Conservation (phyloP, 2,113 vertebrate species). For the Nothobranchius furzeri region DNA sequence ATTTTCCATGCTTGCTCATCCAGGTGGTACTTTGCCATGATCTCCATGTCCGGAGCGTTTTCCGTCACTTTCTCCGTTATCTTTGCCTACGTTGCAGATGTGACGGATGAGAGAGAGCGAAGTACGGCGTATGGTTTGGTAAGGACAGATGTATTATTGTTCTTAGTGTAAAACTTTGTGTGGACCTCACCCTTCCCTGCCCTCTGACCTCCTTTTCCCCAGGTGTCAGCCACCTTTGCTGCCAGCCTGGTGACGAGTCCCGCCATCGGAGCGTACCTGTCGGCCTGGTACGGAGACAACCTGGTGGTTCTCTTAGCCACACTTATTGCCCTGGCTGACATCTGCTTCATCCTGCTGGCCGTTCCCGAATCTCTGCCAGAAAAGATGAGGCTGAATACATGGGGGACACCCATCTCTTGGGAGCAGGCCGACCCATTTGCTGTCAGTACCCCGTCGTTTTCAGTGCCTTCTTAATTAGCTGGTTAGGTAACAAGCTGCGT, state of each 20-base stretch:
- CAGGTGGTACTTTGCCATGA: constrained; percentile 98
- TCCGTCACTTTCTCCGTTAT: constrained; percentile 97
- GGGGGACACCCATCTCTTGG: constrained; percentile 92
- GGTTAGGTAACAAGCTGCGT: neutral
- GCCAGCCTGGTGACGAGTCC: constrained; percentile 94
- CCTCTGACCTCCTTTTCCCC: neutral
- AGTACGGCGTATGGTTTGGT: constrained; percentile 94
- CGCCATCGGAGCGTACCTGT: constrained; percentile 92
- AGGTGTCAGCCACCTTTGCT: constrained; percentile 96
- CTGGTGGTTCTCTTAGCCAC: constrained; percentile 90
- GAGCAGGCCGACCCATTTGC: constrained; percentile 92
- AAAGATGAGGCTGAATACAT: constrained; percentile 90
- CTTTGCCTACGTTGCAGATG: constrained; percentile 94
- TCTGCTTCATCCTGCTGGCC: constrained; percentile 91
- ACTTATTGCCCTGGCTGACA: constrained; percentile 86
- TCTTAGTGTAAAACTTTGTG: too few species aligned
- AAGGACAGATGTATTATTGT: constrained; percentile 44
- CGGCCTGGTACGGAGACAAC: constrained; percentile 88
- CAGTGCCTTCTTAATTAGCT: neutral
- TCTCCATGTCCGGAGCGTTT: constrained; percentile 93
- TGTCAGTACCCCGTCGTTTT: constrained; percentile 74
- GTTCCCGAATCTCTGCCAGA: constrained; percentile 93
- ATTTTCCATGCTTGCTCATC: too few species aligned
- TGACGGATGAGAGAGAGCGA: constrained; percentile 90
- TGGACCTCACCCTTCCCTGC: neutral